Conservation (phyloP, 2,113 vertebrate species). For the Marmota monax region DNA sequence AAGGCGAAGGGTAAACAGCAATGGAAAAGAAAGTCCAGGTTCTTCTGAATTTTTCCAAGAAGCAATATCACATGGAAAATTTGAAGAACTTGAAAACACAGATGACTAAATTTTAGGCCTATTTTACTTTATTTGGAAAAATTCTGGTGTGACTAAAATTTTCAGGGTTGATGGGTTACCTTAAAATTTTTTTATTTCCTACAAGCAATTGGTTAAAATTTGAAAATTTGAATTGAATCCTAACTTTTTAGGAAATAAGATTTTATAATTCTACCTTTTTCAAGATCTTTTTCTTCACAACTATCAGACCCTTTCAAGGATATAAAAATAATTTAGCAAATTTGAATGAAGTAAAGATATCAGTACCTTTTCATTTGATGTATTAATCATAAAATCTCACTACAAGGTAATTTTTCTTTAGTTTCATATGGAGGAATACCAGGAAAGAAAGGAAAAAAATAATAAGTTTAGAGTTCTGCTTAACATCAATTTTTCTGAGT, state of each 20-base stretch:
- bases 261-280: conserved; percentile 72
- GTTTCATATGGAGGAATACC: conserved; percentile 49
- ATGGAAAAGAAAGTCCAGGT: conserved; percentile 86
- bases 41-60: conserved; percentile 88
- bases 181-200: conserved; percentile 84
- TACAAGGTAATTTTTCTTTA: conserved; percentile 64
- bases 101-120: conserved; percentile 86
- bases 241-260: conserved; percentile 69
- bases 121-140: conserved; percentile 84
- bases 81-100: conserved; percentile 85
- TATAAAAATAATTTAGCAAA: conserved; percentile 63
- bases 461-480: conserved; percentile 51
- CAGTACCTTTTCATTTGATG: conserved; percentile 64
- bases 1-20: conserved; percentile 89
- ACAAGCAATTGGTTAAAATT: conserved; percentile 75
- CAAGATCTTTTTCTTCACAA: conserved; percentile 72
- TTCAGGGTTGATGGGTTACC: conserved; percentile 91
- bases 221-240: conserved; percentile 76
- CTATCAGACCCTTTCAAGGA: conserved; percentile 49
- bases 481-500: conserved; percentile 59
- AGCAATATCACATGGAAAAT: conserved; percentile 84
- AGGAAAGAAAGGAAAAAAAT: conserved; percentile 20
- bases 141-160: conserved; percentile 87
- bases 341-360: conserved; percentile 56
- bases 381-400: conserved; percentile 63